phyloP scores from a whole-genome alignment of 2,888 invertebrate genomes.

The Dorcus parallelipipedus region DNA sequence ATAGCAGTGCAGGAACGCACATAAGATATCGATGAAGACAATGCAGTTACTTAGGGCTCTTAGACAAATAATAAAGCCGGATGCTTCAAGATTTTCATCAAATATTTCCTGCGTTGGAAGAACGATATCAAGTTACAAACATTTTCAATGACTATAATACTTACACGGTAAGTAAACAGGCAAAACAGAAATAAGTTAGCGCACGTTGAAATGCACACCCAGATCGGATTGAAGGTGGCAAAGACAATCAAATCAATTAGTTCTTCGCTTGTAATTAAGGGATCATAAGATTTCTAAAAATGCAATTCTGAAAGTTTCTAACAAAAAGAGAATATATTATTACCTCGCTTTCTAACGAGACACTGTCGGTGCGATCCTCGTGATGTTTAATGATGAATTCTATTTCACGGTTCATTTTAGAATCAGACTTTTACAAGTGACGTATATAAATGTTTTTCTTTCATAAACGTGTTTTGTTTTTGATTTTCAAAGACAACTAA shows the following conservation, averaged over 20 bases:
- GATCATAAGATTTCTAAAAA: conserved; percentile 22
- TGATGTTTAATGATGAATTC: too few species aligned
- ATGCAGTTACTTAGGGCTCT: conserved; percentile 10
- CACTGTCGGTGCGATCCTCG: too few species aligned
- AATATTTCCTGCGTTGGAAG: not conserved
- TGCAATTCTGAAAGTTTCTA: not conserved
- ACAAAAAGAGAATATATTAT: too few species aligned
- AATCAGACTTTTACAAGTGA: too few species aligned
- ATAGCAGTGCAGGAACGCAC: conserved; percentile 10
- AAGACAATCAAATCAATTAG: conserved; percentile 16
- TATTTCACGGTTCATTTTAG: too few species aligned
- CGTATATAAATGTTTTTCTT: too few species aligned
- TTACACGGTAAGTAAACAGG: conserved; percentile 18
- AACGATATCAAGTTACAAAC: not conserved
- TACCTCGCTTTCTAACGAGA: too few species aligned
- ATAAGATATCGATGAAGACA: conserved; percentile 13
- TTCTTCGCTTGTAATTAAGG: conserved; percentile 16
- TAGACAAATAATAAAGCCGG: conserved; percentile 9
- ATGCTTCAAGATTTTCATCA: not conserved
- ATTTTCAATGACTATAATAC: not conserved
- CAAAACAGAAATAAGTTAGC: conserved; percentile 17
- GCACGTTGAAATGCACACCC: conserved; percentile 20
- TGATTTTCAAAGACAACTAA: too few species aligned
- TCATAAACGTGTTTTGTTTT: too few species aligned
- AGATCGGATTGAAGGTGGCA: conserved; percentile 18